Base-by-base conservation (phyloP, 1,140 invertebrate genomes). In the Micrasema minimum region DNA sequence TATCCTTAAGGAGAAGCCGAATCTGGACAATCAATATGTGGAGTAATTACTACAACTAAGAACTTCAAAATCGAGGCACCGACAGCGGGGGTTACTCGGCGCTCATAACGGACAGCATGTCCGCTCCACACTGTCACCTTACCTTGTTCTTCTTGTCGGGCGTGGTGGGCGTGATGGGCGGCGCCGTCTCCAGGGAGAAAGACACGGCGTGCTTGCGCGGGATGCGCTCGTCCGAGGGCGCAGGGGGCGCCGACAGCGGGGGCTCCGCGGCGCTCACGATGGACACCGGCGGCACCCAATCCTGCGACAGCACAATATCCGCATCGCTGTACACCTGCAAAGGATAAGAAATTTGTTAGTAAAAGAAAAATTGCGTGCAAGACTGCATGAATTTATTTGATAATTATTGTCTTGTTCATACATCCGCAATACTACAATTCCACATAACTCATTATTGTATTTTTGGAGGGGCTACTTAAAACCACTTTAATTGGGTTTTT, bases 211-310 rank as follows among this genome's bases (percentile, higher is more conserved):
- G 79, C 66, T 83, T 83, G 61, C 83, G 77, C 26, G 26, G 7
- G 12, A 75, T 73, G 1, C 82, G 71, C 81, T 88, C 79, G 80
- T 80, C 38, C 76, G 77, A 72, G 80, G 79, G 77, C 75, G 83
- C 72, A 14, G 83, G 83, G 31, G 83, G 83, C 35, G 83, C 83
- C 0, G 83, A 85, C 4, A 85, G 79, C 18, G 83, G 83, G 26
- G 83, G 79, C 65, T 85, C 83, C 12, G 87, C 87, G 12, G 87
- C 87, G 43, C 91, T 89, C 50, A 89, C 87, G 75, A 92, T 88
- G 64, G 91, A 90, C 70, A 93, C 89, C 10, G 92, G 92, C 67
- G 93, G 92, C 53, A 93, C 90, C 90, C 92, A 94, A 70, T 93
- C 92, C 46, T 91, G 90, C 16, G 91, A 92, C 72, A 93, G 84